These are phyloP conservation scores for Cotesia glomerata DNA, from an alignment of 1,140 invertebrate genomes.

Conservation along the genomic window DNA sequence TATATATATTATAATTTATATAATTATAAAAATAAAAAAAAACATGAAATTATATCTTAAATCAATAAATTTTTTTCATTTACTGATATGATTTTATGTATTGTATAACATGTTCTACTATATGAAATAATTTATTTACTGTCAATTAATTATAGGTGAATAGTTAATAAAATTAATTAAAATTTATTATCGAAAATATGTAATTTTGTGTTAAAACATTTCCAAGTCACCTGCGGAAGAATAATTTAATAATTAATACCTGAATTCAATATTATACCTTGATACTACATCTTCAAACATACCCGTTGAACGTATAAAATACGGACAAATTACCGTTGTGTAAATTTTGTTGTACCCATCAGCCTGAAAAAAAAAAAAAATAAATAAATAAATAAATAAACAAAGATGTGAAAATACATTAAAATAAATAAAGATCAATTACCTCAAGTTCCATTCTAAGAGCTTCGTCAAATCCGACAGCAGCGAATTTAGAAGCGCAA, in stretches of 20 bases:
- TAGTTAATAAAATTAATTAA: too few species aligned
- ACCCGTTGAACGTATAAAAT: slow-evolving; percentile 85
- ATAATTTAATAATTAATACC: neutral
- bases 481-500: slow-evolving; percentile 92
- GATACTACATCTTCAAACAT: slow-evolving; percentile 92
- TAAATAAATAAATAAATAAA: neutral
- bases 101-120: too few species aligned
- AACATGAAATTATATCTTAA: too few species aligned
- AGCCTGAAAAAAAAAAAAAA: slow-evolving; percentile 36
- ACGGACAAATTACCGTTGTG: slow-evolving; percentile 91
- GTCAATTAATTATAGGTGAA: too few species aligned
- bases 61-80: too few species aligned
- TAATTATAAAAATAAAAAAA: too few species aligned
- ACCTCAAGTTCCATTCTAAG: slow-evolving; percentile 77
- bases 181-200: too few species aligned
- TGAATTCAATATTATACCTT: slow-evolving; percentile 66
- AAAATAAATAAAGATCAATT: neutral
- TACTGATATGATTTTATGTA: too few species aligned
- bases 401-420: neutral
- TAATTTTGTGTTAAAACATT: too few species aligned
- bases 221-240: too few species aligned
- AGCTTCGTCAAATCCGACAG: slow-evolving; percentile 91
- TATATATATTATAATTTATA: too few species aligned
- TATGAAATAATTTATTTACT: too few species aligned
- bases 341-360: slow-evolving; percentile 76